phyloP scores from a whole-genome alignment of 2,113 vertebrate species.

The Laticauda colubrina region DNA sequence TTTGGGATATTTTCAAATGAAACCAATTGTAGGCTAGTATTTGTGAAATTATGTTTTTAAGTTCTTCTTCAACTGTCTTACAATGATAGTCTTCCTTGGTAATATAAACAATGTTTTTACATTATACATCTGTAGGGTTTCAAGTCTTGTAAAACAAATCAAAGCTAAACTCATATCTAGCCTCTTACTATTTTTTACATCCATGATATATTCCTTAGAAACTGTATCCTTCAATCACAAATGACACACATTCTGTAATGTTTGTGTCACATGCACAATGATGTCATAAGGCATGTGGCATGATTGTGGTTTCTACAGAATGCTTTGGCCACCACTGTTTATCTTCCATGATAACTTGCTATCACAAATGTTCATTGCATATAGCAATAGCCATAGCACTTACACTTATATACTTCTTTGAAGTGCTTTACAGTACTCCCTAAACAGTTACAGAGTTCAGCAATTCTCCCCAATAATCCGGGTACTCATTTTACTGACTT shows the following conservation, averaged over 20 bases:
- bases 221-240: not conserved
- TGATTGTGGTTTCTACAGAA: not conserved
- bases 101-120: not conserved
- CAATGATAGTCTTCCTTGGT: not conserved
- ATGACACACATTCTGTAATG: not conserved
- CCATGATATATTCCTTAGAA: not conserved
- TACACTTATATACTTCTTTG: not conserved
- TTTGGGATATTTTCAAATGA: not conserved
- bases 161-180: not conserved
- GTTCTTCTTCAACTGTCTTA: too few species aligned
- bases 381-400: not conserved
- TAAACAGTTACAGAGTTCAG: not conserved
- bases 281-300: not conserved
- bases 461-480: not conserved
- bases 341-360: not conserved
- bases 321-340: not conserved
- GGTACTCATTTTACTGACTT: not conserved
- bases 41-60: too few species aligned
- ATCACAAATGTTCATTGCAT: not conserved
- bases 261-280: not conserved
- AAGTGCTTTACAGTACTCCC: not conserved
- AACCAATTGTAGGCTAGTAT: not conserved
- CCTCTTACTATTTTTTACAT: not conserved
- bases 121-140: not conserved
- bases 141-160: not conserved